Conservation (phyloP, 2,888 invertebrate species). For the Villa cingulata region DNA sequence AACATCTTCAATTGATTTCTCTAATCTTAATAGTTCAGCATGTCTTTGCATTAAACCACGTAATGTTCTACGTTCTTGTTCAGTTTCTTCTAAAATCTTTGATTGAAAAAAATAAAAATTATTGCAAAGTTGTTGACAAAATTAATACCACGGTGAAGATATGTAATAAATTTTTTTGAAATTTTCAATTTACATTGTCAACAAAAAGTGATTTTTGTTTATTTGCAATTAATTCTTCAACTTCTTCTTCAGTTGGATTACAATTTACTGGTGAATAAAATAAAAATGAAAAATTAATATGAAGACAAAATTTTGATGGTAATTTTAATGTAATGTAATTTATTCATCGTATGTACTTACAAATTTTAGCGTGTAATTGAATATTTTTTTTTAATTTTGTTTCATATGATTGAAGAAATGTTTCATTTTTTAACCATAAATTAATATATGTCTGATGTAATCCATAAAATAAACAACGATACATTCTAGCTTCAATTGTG, state of each 20-base stretch:
- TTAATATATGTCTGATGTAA: conserved; percentile 32
- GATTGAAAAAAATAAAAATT: conserved; percentile 10
- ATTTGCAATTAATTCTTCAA: conserved; percentile 32
- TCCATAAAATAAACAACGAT: conserved; percentile 32
- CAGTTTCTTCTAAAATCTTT: conserved; percentile 35
- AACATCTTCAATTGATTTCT: conserved; percentile 35
- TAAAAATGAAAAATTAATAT: neutral
- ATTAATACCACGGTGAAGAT: neutral
- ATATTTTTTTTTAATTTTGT: conserved; percentile 32
- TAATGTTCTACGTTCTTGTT: conserved; percentile 30
- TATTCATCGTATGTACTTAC: conserved; percentile 20
- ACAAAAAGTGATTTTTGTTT: conserved; percentile 34
- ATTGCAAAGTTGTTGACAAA: neutral
- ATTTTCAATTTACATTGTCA: conserved; percentile 31
- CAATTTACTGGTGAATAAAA: conserved; percentile 24
- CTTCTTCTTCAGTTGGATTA: conserved; percentile 34
- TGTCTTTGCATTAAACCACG: conserved; percentile 33
- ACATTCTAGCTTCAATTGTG: conserved; percentile 32
- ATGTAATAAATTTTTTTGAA: neutral
- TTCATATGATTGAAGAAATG: conserved; percentile 31
- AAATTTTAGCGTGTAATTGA: conserved; percentile 32
- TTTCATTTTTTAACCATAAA: conserved; percentile 32
- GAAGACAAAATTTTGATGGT: conserved; percentile 3
- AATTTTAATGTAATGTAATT: no score
- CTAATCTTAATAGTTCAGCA: conserved; percentile 31